These are phyloP conservation scores for Poeciliopsis infans DNA, from an alignment of 2,797 vertebrate genomes.

Conservation along the genomic window DNA sequence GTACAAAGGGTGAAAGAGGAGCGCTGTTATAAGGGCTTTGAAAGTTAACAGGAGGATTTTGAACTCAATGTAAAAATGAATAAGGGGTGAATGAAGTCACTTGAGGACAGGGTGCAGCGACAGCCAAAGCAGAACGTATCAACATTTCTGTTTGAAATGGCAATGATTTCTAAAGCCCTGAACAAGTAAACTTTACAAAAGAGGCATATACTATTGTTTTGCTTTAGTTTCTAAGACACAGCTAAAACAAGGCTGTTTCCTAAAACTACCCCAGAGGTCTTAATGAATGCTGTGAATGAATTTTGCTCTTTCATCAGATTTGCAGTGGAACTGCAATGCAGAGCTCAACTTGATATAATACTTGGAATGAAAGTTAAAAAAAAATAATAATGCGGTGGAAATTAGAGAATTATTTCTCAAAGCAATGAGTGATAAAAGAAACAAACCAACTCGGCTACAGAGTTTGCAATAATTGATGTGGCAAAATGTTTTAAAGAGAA, in stretches of 20 bases:
- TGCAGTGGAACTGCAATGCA: slow-evolving; percentile 61
- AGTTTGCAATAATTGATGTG: neutral
- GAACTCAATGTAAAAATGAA: neutral
- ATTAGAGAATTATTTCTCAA: neutral
- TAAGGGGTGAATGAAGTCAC: neutral
- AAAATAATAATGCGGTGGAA: neutral
- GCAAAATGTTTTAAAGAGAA: neutral
- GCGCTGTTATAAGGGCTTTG: neutral
- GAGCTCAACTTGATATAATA: slow-evolving; percentile 37
- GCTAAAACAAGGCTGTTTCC: slow-evolving; percentile 26
- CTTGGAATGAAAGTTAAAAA: slow-evolving; percentile 27
- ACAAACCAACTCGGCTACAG: neutral
- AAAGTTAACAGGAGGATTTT: neutral
- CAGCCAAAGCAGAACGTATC: neutral
- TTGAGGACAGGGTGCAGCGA: neutral
- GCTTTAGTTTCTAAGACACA: slow-evolving; percentile 20
- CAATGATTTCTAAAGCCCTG: neutral
- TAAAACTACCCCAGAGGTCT: slow-evolving; percentile 23
- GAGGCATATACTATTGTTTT: slow-evolving; percentile 5
- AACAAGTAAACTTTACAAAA: neutral
- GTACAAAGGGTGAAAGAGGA: too few relatives aligned
- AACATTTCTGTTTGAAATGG: neutral
- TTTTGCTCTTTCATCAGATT: slow-evolving; percentile 1
- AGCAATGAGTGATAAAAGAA: neutral
- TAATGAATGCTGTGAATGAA: slow-evolving; percentile 6